These are phyloP conservation scores for Carollia perspicillata DNA, from an alignment of 2,113 vertebrate genomes.

Conservation along the genomic window DNA sequence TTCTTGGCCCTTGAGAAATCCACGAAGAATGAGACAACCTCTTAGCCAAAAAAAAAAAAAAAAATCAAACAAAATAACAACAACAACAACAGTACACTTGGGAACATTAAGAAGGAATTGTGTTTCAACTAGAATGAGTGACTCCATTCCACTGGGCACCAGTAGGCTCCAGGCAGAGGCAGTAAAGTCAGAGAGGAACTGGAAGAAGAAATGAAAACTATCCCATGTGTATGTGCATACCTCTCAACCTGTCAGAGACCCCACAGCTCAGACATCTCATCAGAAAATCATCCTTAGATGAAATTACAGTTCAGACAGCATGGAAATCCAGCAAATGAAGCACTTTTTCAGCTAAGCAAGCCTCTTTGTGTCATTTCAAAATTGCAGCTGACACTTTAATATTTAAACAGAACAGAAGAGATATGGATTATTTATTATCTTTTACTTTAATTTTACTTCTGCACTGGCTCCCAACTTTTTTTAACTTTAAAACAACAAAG, in stretches of 20 bases:
- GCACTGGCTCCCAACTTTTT: constrained; percentile 76
- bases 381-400: constrained; percentile 80
- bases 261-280: not conserved
- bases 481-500: constrained; percentile 80
- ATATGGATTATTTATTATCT: constrained; percentile 82
- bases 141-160: not conserved
- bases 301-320: constrained; percentile 57
- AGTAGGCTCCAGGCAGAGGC: not conserved
- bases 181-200: not conserved
- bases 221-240: not conserved
- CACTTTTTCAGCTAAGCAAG: constrained; percentile 59
- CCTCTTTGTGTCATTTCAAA: constrained; percentile 65
- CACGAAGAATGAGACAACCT: not conserved
- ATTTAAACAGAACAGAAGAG: constrained; percentile 82
- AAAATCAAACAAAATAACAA: no score
- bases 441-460: constrained; percentile 83
- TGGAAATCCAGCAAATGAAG: constrained; percentile 57
- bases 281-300: constrained; percentile 54
- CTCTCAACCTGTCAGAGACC: constrained; percentile 26
- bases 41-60: not conserved
- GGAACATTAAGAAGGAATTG: not conserved
- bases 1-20: not conserved
- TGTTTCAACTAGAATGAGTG: not conserved
- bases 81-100: not conserved
- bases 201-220: not conserved